These are phyloP conservation scores for Cistogaster globosa DNA, from an alignment of 2,888 invertebrate genomes.

Conservation along the genomic window DNA sequence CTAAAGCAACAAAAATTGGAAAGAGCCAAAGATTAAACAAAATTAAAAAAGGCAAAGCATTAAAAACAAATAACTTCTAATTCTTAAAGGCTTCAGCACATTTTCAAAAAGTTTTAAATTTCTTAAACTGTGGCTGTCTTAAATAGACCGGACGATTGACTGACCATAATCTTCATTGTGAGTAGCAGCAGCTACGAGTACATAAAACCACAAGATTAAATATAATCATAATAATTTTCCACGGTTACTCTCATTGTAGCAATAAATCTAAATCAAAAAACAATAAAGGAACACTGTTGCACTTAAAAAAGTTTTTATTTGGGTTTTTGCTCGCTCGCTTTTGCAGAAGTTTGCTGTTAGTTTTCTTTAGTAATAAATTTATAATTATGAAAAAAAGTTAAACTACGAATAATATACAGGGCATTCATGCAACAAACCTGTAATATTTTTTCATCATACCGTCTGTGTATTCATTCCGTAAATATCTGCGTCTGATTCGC, in stretches of 20 bases:
- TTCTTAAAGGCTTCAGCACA: constrained; percentile 35
- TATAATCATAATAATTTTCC: constrained; percentile 74
- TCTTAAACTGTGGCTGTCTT: constrained; percentile 29
- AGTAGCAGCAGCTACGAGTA: constrained; percentile 11
- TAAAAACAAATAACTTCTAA: constrained; percentile 5
- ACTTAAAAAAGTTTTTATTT: constrained; percentile 27
- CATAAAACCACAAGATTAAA: constrained; percentile 48
- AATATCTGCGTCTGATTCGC: background rate
- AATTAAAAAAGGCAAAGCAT: constrained; percentile 1
- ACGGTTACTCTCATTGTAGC: constrained; percentile 74
- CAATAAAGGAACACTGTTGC: constrained; percentile 73
- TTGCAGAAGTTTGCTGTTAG: background rate
- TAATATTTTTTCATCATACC: constrained; percentile 50
- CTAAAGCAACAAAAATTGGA: background rate
- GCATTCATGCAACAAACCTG: constrained; percentile 53
- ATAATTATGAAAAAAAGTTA: constrained; percentile 31
- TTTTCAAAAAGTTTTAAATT: constrained; percentile 17
- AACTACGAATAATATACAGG: constrained; percentile 22
- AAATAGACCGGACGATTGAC: background rate
- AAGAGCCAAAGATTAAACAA: constrained; percentile 17
- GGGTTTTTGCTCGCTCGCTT: constrained; percentile 8
- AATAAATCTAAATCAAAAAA: constrained; percentile 75
- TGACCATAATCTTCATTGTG: constrained; percentile 48
- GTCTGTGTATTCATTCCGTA: constrained; percentile 3
- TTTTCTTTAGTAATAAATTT: constrained; percentile 42